A percentile compares a stretch with the other conserved stretches of the same genome.
Conservation (phyloP, 1,140 invertebrate genomes). For the Rhopalosiphum padi region DNA sequence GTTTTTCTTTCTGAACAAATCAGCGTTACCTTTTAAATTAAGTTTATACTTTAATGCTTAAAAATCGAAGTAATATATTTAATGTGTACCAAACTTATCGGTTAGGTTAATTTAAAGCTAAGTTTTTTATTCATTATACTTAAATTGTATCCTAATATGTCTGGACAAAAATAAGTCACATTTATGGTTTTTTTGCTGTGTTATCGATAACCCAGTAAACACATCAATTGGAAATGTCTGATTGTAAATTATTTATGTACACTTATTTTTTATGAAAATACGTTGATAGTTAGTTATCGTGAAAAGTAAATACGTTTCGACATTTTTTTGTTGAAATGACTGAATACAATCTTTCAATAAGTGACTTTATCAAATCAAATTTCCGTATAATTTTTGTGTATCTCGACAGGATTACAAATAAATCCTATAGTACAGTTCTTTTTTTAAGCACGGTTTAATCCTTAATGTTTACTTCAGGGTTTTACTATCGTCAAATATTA, state of each 20-base stretch:
- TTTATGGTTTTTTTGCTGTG: not conserved
- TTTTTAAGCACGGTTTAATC: not conserved
- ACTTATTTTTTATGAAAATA: not conserved
- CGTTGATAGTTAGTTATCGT: not conserved
- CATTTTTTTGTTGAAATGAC: not conserved
- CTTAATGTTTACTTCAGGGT: not conserved
- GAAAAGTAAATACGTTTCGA: not conserved
- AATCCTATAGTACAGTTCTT: not conserved
- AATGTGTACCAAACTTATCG: not conserved
- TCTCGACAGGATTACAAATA: not conserved
- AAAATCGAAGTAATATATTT: not conserved
- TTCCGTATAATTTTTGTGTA: not conserved
- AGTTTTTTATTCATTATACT: not conserved
- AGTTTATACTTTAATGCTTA: not conserved
- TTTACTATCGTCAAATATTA: no score
- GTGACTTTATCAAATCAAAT: not conserved
- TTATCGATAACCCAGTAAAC: not conserved
- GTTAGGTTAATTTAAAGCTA: not conserved
- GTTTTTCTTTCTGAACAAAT: not conserved
- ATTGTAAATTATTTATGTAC: constrained; percentile 26
- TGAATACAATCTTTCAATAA: not conserved
- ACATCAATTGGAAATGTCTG: not conserved
- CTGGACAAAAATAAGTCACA: no score
- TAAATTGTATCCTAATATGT: no score
- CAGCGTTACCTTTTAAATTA: not conserved